Evolutionary conservation across 2,888 invertebrate genomes (phyloP), one percentile per base, ranked within the genome.

Genomic region (Nemoura dubitans): DNA sequence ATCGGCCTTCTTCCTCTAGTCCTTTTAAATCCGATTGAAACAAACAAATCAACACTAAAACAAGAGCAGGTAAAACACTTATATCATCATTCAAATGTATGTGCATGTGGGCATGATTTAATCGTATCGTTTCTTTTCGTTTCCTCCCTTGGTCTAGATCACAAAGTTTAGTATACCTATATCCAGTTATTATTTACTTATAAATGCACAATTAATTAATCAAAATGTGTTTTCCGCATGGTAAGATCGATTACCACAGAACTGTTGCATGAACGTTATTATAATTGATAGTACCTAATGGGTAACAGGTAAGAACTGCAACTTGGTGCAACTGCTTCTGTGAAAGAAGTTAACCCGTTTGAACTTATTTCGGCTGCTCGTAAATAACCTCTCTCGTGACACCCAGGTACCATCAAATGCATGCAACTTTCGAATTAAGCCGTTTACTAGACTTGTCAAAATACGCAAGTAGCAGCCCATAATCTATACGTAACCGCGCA

Each of bases 1-100:
- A 42, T 83, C 3, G 42, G 83, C 83, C 43, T 83, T 16, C 83
- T 83, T 25, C 83, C 83, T 28, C 28, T 83, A 42, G 59, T 83
- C 28, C 27, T 83, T 3, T 43, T 59, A 26, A n/a, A 83, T n/a
- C 83, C 83, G 21, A 83, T 83, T 21, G 43, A 83, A 28, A 83
- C 25, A 3, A 28, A 83, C 28, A 42, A 83, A 43, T 25, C 83
- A 26, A 42, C 83, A 14, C 42, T 83, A 0, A 36, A 83, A 43
- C 6, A 30, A 83, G 21, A 28, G n/a, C 43, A 43, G 83, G 83
- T 83, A 82, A 82, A n/a, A 78, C 27, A 78, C 25, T 78, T 78
- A 2, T 26, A 78, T 1, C 5, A 7, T 25, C 5, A 59, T 59
- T 59, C 2, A 21, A 21, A 59, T 59, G 3, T 21, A 59, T 10